Percentiles rank a stretch among this genome's conserved stretches.
Conservation (phyloP, 2,888 invertebrate species). For the Allygus modestus region DNA sequence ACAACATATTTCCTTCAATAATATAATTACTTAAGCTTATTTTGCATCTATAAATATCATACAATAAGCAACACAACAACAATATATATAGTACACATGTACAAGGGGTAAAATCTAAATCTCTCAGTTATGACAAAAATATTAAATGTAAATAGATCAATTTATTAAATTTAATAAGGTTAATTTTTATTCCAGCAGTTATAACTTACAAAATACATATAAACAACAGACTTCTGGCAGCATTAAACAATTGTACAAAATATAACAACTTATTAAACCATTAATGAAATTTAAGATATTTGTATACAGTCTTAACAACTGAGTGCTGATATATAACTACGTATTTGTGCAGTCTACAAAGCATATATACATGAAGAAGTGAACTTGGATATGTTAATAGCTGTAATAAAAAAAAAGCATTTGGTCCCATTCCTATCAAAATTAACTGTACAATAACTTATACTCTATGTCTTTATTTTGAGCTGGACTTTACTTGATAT, state of each 20-base stretch:
- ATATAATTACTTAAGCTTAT: constrained; percentile 16
- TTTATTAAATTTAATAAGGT: neutral
- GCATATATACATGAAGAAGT: constrained; percentile 8
- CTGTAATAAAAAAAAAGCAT: constrained; percentile 7
- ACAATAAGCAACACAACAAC: constrained; percentile 32
- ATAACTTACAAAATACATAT: too few species aligned
- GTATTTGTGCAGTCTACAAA: constrained; percentile 41
- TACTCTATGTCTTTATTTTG: constrained; percentile 27
- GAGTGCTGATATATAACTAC: neutral
- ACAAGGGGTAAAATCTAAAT: neutral
- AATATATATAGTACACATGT: constrained; percentile 35
- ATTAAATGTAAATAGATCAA: neutral
- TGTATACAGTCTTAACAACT: neutral
- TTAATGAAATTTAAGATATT: neutral
- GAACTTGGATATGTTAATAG: neutral
- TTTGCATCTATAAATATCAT: constrained; percentile 3
- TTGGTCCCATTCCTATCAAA: constrained; percentile 44
- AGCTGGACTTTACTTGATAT: neutral
- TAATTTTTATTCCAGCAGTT: too few species aligned
- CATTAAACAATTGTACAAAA: neutral
- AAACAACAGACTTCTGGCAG: too few species aligned
- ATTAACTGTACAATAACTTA: constrained; percentile 26
- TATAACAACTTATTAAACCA: neutral
- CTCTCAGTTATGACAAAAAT: neutral
- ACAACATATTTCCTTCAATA: neutral